Evolutionary conservation across 2,797 vertebrate species (phyloP).

Genomic region (Atherinosoma microstoma): DNA sequence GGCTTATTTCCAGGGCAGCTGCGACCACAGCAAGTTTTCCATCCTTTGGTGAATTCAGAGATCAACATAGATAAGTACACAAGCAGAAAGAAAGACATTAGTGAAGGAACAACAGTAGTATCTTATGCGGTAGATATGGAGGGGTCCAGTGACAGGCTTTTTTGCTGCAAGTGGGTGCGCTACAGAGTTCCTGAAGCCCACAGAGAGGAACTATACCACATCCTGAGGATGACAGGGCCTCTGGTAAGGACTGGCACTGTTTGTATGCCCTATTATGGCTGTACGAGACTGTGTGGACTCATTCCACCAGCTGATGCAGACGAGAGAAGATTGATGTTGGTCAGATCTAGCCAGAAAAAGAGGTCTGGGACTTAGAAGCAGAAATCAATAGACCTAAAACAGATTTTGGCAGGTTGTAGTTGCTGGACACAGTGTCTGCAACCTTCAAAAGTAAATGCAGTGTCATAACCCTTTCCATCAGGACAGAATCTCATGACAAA

Average conservation of each 20-base stretch:
- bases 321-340: slow-evolving; percentile 9
- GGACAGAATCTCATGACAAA: background rate
- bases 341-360: slow-evolving; percentile 9
- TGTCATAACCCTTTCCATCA: background rate
- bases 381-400: slow-evolving; percentile 20
- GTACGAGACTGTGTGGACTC: background rate
- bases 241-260: slow-evolving; percentile 75
- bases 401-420: slow-evolving; percentile 20
- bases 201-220: slow-evolving; percentile 81
- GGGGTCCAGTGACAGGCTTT: slow-evolving; percentile 62
- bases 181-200: slow-evolving; percentile 62
- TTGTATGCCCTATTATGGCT: background rate
- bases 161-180: slow-evolving; percentile 69
- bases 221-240: slow-evolving; percentile 81
- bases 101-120: slow-evolving; percentile 6
- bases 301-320: slow-evolving; percentile 2
- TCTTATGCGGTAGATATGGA: slow-evolving; percentile 52
- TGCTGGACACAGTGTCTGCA: background rate
- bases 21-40: slow-evolving; percentile 31
- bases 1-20: slow-evolving; percentile 47
- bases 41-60: slow-evolving; percentile 32
- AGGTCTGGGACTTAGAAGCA: slow-evolving; percentile 6
- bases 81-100: slow-evolving; percentile 15
- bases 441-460: background rate
- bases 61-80: slow-evolving; percentile 17